These are phyloP conservation scores for Junco hyemalis DNA, from an alignment of 2,113 vertebrate species.

Conservation along the genomic window DNA sequence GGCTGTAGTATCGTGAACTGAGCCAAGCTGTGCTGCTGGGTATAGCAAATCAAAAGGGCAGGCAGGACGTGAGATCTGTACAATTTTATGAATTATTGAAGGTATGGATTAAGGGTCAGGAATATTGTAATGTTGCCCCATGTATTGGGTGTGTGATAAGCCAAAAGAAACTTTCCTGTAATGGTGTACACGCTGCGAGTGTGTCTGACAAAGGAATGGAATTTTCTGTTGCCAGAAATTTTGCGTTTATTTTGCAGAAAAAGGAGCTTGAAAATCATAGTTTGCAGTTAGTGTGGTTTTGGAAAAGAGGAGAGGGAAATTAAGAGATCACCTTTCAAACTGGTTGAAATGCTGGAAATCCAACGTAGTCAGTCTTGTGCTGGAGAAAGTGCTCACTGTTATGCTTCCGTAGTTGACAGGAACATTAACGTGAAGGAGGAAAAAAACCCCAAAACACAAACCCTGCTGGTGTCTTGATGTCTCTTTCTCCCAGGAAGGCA, in stretches of 20 bases:
- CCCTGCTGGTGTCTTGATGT: neutral
- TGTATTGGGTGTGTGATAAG: neutral
- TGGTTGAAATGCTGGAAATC: constrained; percentile 6
- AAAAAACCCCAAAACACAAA: neutral
- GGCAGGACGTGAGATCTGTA: neutral
- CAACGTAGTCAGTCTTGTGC: neutral
- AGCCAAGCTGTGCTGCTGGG: neutral
- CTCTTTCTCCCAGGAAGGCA: neutral
- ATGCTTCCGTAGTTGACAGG: neutral
- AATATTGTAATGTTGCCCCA: neutral
- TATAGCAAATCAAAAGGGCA: neutral
- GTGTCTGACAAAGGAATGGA: neutral
- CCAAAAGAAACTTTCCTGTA: neutral
- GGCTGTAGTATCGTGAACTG: neutral
- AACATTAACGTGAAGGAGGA: neutral
- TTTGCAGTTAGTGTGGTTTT: neutral
- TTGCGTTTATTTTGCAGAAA: neutral
- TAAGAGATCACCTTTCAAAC: neutral
- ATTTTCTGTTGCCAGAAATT: neutral
- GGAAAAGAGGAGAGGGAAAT: neutral
- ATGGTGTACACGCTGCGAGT: fast-evolving
- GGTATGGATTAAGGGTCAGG: neutral
- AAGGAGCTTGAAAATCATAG: neutral
- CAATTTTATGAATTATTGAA: neutral
- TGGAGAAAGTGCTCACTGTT: neutral